These are phyloP conservation scores for Alligator mississippiensis DNA, from an alignment of 2,113 vertebrate species.

Conservation along the genomic window DNA sequence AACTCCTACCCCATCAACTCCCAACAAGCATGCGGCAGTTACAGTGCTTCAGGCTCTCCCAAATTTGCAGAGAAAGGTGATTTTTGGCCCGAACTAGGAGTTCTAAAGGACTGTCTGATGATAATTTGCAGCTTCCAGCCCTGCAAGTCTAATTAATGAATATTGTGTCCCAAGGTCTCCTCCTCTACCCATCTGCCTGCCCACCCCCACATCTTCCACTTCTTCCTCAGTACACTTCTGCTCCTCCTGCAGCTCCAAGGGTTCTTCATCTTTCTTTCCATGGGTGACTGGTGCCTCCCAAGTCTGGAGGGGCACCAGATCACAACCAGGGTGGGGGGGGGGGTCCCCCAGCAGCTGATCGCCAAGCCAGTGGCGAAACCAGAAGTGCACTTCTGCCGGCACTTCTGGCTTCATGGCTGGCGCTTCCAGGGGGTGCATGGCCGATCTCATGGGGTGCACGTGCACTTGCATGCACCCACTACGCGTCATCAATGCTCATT, in stretches of 20 bases:
- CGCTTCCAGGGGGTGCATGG: too few relatives aligned
- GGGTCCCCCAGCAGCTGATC: too few relatives aligned
- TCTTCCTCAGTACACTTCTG: neutral
- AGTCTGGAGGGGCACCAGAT: neutral
- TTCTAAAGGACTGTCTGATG: neutral
- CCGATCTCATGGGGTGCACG: too few relatives aligned
- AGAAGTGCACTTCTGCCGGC: too few relatives aligned
- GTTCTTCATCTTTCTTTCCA: neutral
- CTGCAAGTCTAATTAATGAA: neutral
- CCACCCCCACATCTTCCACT: neutral
- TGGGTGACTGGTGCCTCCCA: neutral
- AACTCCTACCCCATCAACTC: neutral
- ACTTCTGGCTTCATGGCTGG: too few relatives aligned
- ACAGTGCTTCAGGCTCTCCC: neutral
- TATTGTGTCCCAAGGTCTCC: neutral
- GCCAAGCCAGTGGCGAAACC: too few relatives aligned
- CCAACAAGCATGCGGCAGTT: neutral
- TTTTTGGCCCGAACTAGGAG: neutral
- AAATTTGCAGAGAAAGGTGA: neutral
- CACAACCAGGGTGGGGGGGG: neutral
- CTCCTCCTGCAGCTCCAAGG: neutral
- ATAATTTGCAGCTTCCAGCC: neutral
- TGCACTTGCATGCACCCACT: too few relatives aligned
- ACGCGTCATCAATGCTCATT: neutral
- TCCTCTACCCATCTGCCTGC: neutral